Evolutionary conservation across 2,888 invertebrate genomes (phyloP).

Genomic region (Orthosia gothica): DNA sequence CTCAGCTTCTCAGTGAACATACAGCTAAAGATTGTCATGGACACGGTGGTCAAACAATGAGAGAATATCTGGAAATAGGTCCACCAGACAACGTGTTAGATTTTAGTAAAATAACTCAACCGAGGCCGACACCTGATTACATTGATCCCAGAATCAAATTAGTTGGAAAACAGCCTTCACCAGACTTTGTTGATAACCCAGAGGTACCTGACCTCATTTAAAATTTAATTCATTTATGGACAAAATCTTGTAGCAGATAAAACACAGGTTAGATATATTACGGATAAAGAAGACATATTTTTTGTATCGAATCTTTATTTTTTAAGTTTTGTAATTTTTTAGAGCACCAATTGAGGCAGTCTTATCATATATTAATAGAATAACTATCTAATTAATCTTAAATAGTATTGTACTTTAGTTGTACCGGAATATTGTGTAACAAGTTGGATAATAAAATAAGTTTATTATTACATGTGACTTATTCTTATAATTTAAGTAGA

Average conservation of each 20-base stretch:
- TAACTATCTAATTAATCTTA: neutral
- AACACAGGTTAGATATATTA: neutral
- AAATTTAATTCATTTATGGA: neutral
- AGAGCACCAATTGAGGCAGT: slow-evolving; percentile 45
- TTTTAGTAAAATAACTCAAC: slow-evolving; percentile 90
- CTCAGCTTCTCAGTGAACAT: slow-evolving; percentile 71
- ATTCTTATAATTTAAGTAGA: slow-evolving; percentile 12
- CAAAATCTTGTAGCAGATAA: neutral
- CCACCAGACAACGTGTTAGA: slow-evolving; percentile 90
- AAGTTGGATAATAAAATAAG: slow-evolving; percentile 23
- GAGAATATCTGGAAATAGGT: slow-evolving; percentile 93
- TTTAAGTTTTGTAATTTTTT: neutral
- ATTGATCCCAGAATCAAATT: slow-evolving; percentile 79
- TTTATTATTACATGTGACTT: slow-evolving; percentile 17
- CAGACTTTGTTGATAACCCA: slow-evolving; percentile 91
- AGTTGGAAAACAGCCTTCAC: slow-evolving; percentile 82
- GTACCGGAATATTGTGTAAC: slow-evolving; percentile 23
- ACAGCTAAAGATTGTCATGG: slow-evolving; percentile 69
- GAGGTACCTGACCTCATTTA: slow-evolving; percentile 93
- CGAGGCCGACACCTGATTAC: slow-evolving; percentile 70
- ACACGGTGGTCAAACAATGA: slow-evolving; percentile 76
- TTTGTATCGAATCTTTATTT: slow-evolving; percentile 17
- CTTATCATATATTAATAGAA: slow-evolving; percentile 5
- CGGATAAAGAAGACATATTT: neutral
- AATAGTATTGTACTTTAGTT: slow-evolving; percentile 26